phyloP scores from a whole-genome alignment of 2,797 vertebrate species.

The Triplophysa bombifrons region DNA sequence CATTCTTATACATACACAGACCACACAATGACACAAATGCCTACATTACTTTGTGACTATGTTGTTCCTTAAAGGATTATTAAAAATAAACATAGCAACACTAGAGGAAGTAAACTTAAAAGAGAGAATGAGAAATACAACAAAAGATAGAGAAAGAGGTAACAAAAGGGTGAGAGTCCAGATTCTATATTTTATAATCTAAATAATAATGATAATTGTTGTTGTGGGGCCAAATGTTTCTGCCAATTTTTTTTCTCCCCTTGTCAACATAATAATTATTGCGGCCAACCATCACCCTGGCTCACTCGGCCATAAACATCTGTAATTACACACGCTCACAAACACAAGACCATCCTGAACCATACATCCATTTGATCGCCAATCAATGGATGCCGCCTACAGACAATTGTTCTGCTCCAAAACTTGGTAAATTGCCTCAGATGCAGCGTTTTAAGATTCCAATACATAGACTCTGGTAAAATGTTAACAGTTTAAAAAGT shows the following conservation, averaged over 20 bases:
- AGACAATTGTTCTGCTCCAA: neutral
- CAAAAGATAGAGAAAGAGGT: neutral
- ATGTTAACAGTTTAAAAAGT: neutral
- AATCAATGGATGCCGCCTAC: too few species aligned
- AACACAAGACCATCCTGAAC: neutral
- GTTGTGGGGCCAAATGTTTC: slow-evolving; percentile 37
- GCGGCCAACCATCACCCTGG: slow-evolving; percentile 6
- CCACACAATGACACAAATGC: too few species aligned
- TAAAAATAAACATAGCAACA: neutral
- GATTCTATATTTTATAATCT: slow-evolving; percentile 10
- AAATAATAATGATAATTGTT: slow-evolving; percentile 39
- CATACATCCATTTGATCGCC: neutral
- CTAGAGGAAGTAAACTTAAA: neutral
- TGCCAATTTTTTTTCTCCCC: slow-evolving; percentile 17
- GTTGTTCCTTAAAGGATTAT: neutral
- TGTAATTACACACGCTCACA: neutral
- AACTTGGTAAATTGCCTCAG: neutral
- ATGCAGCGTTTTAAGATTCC: neutral
- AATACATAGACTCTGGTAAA: neutral
- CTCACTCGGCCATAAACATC: slow-evolving; percentile 19
- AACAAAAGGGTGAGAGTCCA: neutral
- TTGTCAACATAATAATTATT: slow-evolving; percentile 41
- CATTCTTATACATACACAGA: neutral
- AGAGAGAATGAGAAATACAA: neutral
- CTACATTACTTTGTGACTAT: too few species aligned